Evolutionary conservation across 2,797 vertebrate species (phyloP).

Genomic region (Sciurus vulgaris): DNA sequence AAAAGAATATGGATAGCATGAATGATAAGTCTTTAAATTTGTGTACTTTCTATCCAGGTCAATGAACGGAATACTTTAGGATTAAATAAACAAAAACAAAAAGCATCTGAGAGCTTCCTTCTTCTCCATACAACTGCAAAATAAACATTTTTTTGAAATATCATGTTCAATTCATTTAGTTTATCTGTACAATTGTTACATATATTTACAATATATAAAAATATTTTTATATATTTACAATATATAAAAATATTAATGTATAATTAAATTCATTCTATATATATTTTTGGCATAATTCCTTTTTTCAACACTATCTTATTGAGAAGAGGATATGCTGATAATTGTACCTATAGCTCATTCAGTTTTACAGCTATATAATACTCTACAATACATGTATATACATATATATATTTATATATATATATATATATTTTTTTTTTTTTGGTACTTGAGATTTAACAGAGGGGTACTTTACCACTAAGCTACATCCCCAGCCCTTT

Average conservation of each 20-base stretch:
- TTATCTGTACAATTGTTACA: neutral
- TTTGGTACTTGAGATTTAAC: too few species aligned
- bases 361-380: neutral
- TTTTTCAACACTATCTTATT: neutral
- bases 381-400: neutral
- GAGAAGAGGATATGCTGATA: neutral
- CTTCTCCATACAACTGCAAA: neutral
- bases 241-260: neutral
- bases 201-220: neutral
- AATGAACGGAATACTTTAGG: neutral
- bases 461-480: too few species aligned
- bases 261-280: neutral
- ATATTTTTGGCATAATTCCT: neutral
- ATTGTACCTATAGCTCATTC: neutral
- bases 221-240: too few species aligned
- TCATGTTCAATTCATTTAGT: neutral
- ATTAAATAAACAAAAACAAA: neutral
- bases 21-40: neutral
- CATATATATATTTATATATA: accelerated
- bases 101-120: neutral
- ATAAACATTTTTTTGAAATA: neutral
- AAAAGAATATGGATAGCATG: neutral
- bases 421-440: too few species aligned
- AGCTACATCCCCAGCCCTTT: too few species aligned
- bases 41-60: neutral